Conservation (phyloP, 2,113 vertebrate species). For the Lasiurus borealis region DNA sequence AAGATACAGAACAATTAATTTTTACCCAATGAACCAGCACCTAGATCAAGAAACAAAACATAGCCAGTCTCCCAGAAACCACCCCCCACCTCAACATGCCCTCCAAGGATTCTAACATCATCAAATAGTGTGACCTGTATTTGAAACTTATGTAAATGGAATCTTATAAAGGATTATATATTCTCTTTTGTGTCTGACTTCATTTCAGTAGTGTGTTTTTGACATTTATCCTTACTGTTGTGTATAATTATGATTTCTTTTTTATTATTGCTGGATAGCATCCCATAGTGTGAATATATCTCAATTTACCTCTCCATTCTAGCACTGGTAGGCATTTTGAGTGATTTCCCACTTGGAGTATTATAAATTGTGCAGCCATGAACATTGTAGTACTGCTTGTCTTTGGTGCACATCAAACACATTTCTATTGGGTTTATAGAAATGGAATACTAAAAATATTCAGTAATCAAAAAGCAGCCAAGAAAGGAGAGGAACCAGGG, state of each 20-base stretch:
- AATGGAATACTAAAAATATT: slow-evolving; percentile 12
- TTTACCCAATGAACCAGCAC: not conserved
- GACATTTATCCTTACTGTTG: not conserved
- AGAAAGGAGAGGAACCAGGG: not conserved
- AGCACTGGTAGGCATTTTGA: not conserved
- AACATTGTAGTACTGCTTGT: not conserved
- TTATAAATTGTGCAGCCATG: not conserved
- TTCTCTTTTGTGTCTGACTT: not conserved
- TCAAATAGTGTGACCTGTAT: not conserved
- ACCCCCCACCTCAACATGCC: fast-evolving
- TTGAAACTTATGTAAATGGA: not conserved
- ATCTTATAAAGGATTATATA: not conserved
- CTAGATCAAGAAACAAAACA: not conserved
- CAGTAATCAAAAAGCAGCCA: not conserved
- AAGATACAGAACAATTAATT: not conserved
- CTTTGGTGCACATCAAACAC: not conserved
- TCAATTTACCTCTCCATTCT: not conserved
- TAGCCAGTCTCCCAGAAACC: not conserved
- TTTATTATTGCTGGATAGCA: not conserved
- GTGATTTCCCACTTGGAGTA: not conserved
- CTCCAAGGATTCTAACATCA: not conserved
- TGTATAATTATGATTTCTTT: not conserved
- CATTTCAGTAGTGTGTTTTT: not conserved
- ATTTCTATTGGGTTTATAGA: not conserved
- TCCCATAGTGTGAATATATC: not conserved